A percentile compares a stretch with the other conserved stretches of the same genome.
Conservation (phyloP, 2,797 vertebrate species). For the Anabacerthia variegaticeps region DNA sequence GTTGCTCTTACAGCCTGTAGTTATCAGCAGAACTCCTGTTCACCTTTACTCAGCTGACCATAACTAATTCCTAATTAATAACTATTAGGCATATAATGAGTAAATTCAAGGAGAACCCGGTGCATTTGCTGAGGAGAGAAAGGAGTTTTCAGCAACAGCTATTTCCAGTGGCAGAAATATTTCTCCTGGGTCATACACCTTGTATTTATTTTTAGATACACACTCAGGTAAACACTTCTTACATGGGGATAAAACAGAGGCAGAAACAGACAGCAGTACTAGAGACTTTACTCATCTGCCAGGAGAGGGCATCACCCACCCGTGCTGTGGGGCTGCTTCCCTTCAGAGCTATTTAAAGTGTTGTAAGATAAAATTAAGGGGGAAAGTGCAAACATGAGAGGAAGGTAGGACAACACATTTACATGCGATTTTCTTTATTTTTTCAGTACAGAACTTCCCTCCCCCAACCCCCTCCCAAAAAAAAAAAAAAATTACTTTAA, state of each 20-base stretch:
- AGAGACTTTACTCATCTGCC: background rate
- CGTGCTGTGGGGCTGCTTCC: background rate
- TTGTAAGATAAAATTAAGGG: too few relatives aligned
- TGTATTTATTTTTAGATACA: background rate
- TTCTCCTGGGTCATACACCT: background rate
- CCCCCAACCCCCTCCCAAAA: fast-evolving
- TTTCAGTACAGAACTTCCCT: background rate
- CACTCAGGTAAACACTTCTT: fast-evolving
- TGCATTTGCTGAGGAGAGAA: background rate
- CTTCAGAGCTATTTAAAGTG: background rate
- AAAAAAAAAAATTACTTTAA: background rate
- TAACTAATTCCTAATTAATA: background rate
- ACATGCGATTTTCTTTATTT: background rate
- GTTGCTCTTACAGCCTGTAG: background rate
- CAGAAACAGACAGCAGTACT: fast-evolving
- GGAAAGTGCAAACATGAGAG: background rate
- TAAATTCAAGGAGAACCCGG: background rate
- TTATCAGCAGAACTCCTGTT: background rate
- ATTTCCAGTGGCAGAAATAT: background rate
- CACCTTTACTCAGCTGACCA: background rate
- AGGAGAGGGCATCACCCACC: constrained; percentile 27
- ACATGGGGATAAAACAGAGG: fast-evolving
- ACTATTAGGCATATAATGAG: background rate
- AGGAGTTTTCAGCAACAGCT: background rate
- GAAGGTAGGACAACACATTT: fast-evolving